These are phyloP conservation scores for Galagoides demidoff DNA, from an alignment of 2,797 vertebrate genomes.

Conservation along the genomic window DNA sequence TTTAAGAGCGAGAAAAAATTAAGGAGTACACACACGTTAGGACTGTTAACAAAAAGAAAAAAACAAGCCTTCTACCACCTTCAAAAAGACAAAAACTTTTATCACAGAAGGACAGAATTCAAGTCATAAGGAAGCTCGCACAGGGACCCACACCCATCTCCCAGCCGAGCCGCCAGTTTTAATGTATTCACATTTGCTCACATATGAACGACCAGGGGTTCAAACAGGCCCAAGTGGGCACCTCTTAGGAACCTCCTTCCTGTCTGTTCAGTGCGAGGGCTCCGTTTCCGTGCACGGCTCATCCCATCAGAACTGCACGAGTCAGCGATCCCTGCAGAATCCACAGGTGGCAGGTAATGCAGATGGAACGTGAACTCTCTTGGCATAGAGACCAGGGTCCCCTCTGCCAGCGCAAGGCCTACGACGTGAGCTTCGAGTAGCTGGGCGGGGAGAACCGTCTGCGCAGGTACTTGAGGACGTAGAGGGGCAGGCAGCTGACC, in stretches of 20 bases:
- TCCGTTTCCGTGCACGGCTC: neutral
- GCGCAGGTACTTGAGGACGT: constrained; percentile 98
- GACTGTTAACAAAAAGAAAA: constrained; percentile 28
- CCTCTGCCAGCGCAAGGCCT: constrained; percentile 67
- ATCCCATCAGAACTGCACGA: constrained; percentile 56
- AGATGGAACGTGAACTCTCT: constrained; percentile 64
- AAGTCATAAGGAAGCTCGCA: constrained; percentile 82
- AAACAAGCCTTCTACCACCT: neutral
- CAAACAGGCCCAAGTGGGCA: neutral
- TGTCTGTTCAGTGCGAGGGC: neutral
- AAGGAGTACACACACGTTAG: constrained; percentile 50
- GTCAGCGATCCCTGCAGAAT: constrained; percentile 66
- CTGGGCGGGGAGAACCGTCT: constrained; percentile 97
- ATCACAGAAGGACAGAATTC: constrained; percentile 75
- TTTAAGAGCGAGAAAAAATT: constrained; percentile 45
- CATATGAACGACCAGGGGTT: neutral
- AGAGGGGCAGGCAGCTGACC: constrained; percentile 98
- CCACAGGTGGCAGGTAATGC: constrained; percentile 16
- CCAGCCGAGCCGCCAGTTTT: neutral
- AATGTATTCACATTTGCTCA: neutral
- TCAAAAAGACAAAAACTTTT: constrained; percentile 51
- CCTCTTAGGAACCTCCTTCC: constrained; percentile 23
- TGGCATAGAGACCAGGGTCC: constrained; percentile 44
- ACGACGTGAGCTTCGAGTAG: constrained; percentile 98
- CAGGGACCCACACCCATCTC: constrained; percentile 37